These are phyloP conservation scores for Eumeta japonica DNA, from an alignment of 1,140 invertebrate genomes.

Conservation along the genomic window DNA sequence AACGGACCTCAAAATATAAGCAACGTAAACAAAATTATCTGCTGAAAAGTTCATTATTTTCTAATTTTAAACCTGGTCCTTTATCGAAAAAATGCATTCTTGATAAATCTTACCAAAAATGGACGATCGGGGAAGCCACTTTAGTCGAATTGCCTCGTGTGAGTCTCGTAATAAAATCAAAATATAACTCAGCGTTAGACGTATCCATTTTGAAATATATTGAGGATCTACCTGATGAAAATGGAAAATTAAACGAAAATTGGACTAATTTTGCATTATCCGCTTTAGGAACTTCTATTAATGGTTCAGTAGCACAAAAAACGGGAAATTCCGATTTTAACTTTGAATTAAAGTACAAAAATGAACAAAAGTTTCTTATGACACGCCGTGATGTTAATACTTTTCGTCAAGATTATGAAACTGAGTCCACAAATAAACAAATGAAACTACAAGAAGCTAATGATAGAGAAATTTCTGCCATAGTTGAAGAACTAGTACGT, in stretches of 20 bases:
- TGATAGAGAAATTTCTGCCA: neutral
- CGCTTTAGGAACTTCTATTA: constrained; percentile 23
- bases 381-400: constrained; percentile 19
- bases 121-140: constrained; percentile 30
- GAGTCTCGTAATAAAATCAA: constrained; percentile 28
- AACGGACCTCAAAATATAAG: constrained; percentile 9
- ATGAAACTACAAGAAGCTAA: neutral
- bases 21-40: constrained; percentile 15
- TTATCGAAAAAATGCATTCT: constrained; percentile 32
- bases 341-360: constrained; percentile 39
- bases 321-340: constrained; percentile 17
- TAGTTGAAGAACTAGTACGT: constrained; percentile 29
- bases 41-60: constrained; percentile 30
- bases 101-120: constrained; percentile 41
- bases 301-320: constrained; percentile 17
- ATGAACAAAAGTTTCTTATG: constrained; percentile 28
- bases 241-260: constrained; percentile 33
- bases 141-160: constrained; percentile 32
- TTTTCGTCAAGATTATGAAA: neutral
- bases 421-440: neutral
- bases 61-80: constrained; percentile 46
- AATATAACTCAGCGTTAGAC: constrained; percentile 27
- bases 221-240: constrained; percentile 20
- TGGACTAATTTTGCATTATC: constrained; percentile 45
- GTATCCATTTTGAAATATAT: constrained; percentile 28